A percentile compares a stretch with the other conserved stretches of the same genome.
Conservation (phyloP, 1,140 invertebrate species). For the Aricia agestis region DNA sequence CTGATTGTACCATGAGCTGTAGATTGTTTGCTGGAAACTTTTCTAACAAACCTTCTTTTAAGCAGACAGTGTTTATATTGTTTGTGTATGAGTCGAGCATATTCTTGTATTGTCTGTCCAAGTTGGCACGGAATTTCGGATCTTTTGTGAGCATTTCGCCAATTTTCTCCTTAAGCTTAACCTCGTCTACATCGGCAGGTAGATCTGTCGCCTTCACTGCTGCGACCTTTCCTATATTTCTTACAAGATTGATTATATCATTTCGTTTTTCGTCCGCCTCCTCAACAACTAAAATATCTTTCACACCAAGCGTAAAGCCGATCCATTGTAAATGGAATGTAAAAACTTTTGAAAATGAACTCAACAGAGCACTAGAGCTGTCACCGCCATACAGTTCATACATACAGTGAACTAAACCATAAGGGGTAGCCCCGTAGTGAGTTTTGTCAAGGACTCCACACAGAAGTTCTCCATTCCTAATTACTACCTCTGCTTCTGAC, state of each 20-base stretch:
- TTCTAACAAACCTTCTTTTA: constrained; percentile 88
- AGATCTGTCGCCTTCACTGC: constrained; percentile 85
- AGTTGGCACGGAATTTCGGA: constrained; percentile 83
- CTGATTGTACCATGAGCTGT: constrained; percentile 98
- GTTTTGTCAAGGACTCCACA: constrained; percentile 97
- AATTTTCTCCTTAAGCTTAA: constrained; percentile 81
- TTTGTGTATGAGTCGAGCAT: constrained; percentile 91
- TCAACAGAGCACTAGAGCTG: constrained; percentile 88
- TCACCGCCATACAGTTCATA: constrained; percentile 96
- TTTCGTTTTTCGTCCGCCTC: constrained; percentile 84
- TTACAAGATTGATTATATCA: constrained; percentile 82
- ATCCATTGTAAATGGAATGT: constrained; percentile 92
- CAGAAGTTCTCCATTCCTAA: constrained; percentile 92
- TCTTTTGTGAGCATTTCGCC: constrained; percentile 85
- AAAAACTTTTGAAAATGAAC: constrained; percentile 94
- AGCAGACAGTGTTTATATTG: constrained; percentile 89
- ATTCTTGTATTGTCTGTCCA: constrained; percentile 92
- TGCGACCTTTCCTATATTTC: constrained; percentile 80
- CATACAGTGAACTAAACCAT: constrained; percentile 94
- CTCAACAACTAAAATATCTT: constrained; percentile 91
- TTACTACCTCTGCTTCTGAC: constrained; percentile 94
- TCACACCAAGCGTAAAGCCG: constrained; percentile 96
- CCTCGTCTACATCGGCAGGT: constrained; percentile 74
- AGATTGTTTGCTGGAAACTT: constrained; percentile 97
- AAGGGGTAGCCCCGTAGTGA: constrained; percentile 96